Base-by-base conservation (phyloP, 1,140 invertebrate genomes). In the Cheumatopsyche charites region DNA sequence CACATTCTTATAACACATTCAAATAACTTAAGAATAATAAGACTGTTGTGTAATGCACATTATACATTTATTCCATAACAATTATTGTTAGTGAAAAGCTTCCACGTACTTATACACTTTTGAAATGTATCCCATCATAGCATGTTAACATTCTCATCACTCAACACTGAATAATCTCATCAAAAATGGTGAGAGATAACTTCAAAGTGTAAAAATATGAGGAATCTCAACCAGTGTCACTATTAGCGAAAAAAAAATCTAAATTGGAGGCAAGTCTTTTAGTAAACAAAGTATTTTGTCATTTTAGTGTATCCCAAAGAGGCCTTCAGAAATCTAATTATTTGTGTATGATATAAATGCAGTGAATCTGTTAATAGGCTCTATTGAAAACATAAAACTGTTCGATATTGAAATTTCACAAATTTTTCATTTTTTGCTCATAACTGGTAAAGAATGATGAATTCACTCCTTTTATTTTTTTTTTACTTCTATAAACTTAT, bases 241-340 rank as follows among this genome's bases (percentile, higher is more conserved):
- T 63, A 29, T 5, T 63, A 63, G 41, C 19, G 62, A 63, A 63
- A 21, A 29, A 11, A 41, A 5, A 29, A 62, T 12, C 6, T 21
- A 42, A 42, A 42, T 9, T 58, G 55, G 55, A 58, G 21, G 55
- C 55, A 58, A 23, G 15, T 7, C 21, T 58, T 52, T 58, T 58
- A 58, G 23, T 58, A 62, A 62, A 63, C 29, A 49, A 49, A 15
- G 17, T 66, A 66, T 66, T 66, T 66, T 66, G 42, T 47, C 63
- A 66, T 25, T 12, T 61, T 66, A 66, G 63, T 66, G 36, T 66
- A 49, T 47, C 55, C 23, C 55, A 49, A 66, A 9, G 63, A 66
- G 63, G 63, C 63, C 63, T 66, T 66, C 63, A 41, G 26, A 47
- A 25, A 41, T 42, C n/a, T 63, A 25, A 63, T 19, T 15, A 25